Conservation (phyloP, 1,140 invertebrate genomes). For the Pinna nobilis region DNA sequence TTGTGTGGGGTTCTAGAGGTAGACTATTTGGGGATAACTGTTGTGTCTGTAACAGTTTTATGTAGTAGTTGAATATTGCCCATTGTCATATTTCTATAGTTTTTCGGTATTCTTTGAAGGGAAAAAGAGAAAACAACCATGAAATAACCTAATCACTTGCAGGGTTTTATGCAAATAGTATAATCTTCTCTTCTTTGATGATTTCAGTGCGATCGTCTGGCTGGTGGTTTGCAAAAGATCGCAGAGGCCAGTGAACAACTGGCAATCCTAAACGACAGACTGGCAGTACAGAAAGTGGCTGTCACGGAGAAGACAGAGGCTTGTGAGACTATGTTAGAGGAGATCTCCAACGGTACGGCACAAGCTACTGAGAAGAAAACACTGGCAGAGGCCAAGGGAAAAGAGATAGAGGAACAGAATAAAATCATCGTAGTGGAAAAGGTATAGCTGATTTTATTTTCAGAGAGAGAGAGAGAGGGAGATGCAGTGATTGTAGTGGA, state of each 20-base stretch:
- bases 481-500: slow-evolving; percentile 1
- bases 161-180: too few species aligned
- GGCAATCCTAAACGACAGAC: slow-evolving; percentile 82
- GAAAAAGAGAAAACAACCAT: too few species aligned
- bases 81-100: too few species aligned
- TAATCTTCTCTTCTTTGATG: slow-evolving; percentile 1
- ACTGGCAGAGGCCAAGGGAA: slow-evolving; percentile 84
- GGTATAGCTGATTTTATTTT: too few species aligned
- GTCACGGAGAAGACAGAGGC: slow-evolving; percentile 84
- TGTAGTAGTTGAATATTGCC: too few species aligned
- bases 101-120: too few species aligned
- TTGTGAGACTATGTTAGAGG: slow-evolving; percentile 83
- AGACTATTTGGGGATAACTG: too few species aligned
- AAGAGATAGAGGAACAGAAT: slow-evolving; percentile 87
- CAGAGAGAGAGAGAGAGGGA: too few species aligned
- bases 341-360: slow-evolving; percentile 80
- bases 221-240: slow-evolving; percentile 85
- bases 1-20: too few species aligned
- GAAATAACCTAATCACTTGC: too few species aligned
- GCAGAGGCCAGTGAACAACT: slow-evolving; percentile 85
- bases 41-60: too few species aligned
- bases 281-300: slow-evolving; percentile 85
- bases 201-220: slow-evolving; percentile 80
- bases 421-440: slow-evolving; percentile 87
- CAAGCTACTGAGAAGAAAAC: slow-evolving; percentile 85